Base-by-base conservation (phyloP, 2,797 vertebrate genomes). In the Acanthurus leucopareius region DNA sequence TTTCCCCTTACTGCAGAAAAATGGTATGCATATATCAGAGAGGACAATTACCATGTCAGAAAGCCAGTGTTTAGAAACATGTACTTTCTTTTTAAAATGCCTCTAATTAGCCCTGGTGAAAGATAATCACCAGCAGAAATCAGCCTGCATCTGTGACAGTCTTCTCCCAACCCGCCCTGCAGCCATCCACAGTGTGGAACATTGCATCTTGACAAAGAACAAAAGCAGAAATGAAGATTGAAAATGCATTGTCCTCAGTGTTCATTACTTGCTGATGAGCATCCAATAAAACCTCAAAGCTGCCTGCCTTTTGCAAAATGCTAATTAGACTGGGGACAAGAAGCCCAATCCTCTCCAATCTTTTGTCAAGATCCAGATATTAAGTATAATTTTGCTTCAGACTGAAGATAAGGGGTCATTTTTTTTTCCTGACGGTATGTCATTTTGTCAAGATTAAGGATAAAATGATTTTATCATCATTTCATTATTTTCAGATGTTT, bases 41-140 rank as follows among this genome's bases (percentile, higher is more conserved):
- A 75, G 75, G 51, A 67, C 79, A 86, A 85, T 90, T 90, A 93
- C 67, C 56, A 45, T 45, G 38, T 72, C 57, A 75, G 66, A 70
- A 61, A 73, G 61, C 62, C 42, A 53, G 45, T 77, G 70, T 86
- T 90, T 87, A 79, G 71, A 79, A 76, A 84, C 73, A 76, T 83
- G 69, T 57, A 72, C 82, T 87, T 75, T 83, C 66, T 77, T 85
- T 86, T 75, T 79, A 71, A 91, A 91, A 90, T 66, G 75, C 47
- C 70, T 89, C 77, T 90, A 88, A 92, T 89, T 89, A 83, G 88
- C 83, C 86, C 85, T 44, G 19, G 81, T 82, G 75, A 84, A 84
- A 75, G 88, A 93, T 90, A 91, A 91, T 89, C 85, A 91, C 74
- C 88, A 86, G 75, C 67, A 69, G 87, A 32, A 89, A 85, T 78